Conservation (phyloP, 2,888 invertebrate species). For the Drosophila multiciliata region DNA sequence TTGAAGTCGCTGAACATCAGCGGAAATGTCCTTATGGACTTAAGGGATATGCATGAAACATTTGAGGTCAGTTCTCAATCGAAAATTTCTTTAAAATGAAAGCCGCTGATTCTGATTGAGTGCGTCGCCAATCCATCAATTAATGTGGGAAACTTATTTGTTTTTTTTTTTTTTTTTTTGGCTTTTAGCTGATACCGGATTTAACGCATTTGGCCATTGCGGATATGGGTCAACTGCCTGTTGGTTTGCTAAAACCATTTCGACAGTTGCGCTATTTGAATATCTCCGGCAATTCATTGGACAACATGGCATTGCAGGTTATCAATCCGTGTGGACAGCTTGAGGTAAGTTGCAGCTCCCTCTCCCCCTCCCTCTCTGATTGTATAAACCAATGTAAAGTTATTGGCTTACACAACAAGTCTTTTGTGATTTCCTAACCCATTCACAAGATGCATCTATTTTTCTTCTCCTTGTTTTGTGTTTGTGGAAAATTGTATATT, state of each 20-base stretch:
- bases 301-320: constrained; percentile 84
- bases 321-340: constrained; percentile 84
- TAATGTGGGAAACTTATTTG: constrained; percentile 13
- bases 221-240: constrained; percentile 84
- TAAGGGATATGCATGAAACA: constrained; percentile 84
- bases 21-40: constrained; percentile 86
- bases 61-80: constrained; percentile 79
- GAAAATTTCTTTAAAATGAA: background rate
- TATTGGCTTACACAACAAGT: constrained; percentile 8
- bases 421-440: background rate
- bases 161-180: too few species aligned
- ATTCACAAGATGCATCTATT: background rate
- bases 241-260: constrained; percentile 84
- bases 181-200: constrained; percentile 82
- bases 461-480: constrained; percentile 5
- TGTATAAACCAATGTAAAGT: constrained; percentile 21
- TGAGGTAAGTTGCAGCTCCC: constrained; percentile 78
- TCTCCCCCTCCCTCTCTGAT: background rate
- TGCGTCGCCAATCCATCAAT: constrained; percentile 34
- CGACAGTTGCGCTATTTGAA: constrained; percentile 88
- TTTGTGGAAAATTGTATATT: constrained; percentile 35
- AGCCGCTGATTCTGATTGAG: constrained; percentile 16
- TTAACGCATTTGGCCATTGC: constrained; percentile 84
- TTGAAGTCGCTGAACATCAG: constrained; percentile 89
- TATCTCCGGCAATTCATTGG: constrained; percentile 90